Conservation (phyloP, 1,140 invertebrate species). For the Maconellicoccus hirsutus region DNA sequence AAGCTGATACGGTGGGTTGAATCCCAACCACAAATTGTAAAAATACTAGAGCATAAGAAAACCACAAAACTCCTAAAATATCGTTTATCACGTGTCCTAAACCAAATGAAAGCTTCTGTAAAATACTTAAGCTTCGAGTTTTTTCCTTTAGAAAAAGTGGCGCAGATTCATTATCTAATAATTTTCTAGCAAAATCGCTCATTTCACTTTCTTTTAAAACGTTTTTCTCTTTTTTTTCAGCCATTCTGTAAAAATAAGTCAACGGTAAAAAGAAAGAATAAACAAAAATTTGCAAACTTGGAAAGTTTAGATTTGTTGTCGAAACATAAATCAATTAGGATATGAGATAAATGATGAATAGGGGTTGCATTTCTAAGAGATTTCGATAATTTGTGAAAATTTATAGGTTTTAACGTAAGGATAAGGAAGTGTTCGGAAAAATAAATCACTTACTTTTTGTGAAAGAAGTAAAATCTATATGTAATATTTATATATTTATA, state of each 20-base stretch:
- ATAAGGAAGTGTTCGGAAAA: no score
- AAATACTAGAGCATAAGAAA: slow-evolving; percentile 81
- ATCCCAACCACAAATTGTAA: slow-evolving; percentile 66
- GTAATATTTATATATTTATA: not conserved
- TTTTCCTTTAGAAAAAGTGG: not conserved
- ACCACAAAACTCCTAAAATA: slow-evolving; percentile 85
- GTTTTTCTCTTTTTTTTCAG: not conserved
- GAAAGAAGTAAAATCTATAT: no score
- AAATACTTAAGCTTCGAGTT: not conserved
- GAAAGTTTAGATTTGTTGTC: no score
- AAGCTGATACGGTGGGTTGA: slow-evolving; percentile 58
- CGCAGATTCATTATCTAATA: not conserved
- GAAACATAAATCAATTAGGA: not conserved
- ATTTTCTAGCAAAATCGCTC: not conserved
- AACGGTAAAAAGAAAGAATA: not conserved
- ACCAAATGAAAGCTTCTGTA: slow-evolving; percentile 53
- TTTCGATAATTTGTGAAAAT: no score
- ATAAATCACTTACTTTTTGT: no score
- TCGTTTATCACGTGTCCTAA: slow-evolving; percentile 86
- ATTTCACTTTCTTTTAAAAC: not conserved
- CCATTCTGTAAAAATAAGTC: not conserved
- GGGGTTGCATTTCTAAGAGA: no score
- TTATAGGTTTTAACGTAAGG: no score
- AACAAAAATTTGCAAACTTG: not conserved
- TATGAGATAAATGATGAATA: no score